Conservation (phyloP, 2,113 vertebrate genomes). For the Coptodon rendalli region DNA sequence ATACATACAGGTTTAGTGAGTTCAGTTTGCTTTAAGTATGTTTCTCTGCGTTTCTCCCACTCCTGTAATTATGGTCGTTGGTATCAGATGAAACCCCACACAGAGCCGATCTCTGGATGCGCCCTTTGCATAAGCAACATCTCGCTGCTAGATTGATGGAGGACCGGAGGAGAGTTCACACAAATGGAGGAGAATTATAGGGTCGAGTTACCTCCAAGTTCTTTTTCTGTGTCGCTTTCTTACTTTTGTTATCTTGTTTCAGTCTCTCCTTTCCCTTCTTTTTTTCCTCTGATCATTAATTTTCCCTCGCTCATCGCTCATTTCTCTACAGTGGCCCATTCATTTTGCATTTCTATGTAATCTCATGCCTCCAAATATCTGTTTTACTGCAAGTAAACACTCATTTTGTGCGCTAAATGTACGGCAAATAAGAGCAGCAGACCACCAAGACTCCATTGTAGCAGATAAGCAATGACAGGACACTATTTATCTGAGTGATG, state of each 20-base stretch:
- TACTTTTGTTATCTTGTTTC: not conserved
- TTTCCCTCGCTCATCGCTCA: not conserved
- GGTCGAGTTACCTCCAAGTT: constrained; percentile 34
- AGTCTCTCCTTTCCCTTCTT: not conserved
- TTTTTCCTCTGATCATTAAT: constrained; percentile 3
- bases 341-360: constrained; percentile 1
- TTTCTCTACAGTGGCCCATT: not conserved
- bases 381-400: not conserved
- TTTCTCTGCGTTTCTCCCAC: constrained; percentile 5
- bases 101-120: constrained; percentile 43
- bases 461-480: not conserved
- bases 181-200: constrained; percentile 45
- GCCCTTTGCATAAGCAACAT: constrained; percentile 52
- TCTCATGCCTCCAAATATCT: not conserved
- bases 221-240: not conserved
- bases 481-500: constrained; percentile 32
- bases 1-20: constrained; percentile 6
- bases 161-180: constrained; percentile 42
- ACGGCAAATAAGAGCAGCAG: not conserved
- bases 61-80: constrained; percentile 53
- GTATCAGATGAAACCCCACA: constrained; percentile 62
- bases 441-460: constrained; percentile 18
- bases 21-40: not conserved
- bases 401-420: not conserved
- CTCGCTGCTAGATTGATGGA: constrained; percentile 51